Conservation (phyloP, 1,140 invertebrate species). For the Drosophila suzukii region DNA sequence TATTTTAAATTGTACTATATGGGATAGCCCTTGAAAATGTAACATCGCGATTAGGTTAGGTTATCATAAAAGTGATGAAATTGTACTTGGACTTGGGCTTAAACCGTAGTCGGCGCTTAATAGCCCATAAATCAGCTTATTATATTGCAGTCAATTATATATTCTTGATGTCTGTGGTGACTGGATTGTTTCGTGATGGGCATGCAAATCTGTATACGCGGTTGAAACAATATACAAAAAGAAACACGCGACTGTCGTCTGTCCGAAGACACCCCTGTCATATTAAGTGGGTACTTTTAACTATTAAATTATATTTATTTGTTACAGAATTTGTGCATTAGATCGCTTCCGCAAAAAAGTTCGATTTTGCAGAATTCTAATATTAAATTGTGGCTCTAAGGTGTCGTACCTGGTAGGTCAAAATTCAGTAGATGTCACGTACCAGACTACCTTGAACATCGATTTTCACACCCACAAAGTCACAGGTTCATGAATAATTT, state of each 20-base stretch:
- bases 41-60: neutral
- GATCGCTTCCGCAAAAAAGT: neutral
- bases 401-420: neutral
- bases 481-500: conserved; percentile 47
- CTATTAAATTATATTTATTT: conserved; percentile 2
- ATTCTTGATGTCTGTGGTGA: conserved; percentile 35
- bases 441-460: conserved; percentile 47
- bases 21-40: neutral
- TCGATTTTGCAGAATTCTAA: neutral
- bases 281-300: conserved; percentile 25
- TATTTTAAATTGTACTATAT: neutral
- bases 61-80: conserved; percentile 12
- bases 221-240: neutral
- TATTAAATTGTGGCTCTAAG: conserved; percentile 2
- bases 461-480: conserved; percentile 36
- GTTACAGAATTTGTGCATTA: neutral
- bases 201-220: conserved; percentile 30
- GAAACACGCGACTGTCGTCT: conserved; percentile 37
- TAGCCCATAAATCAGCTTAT: conserved; percentile 47
- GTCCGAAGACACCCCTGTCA: conserved; percentile 28
- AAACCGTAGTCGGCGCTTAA: conserved; percentile 14
- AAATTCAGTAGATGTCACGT: conserved; percentile 24
- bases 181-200: conserved; percentile 32
- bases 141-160: conserved; percentile 38
- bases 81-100: conserved; percentile 4